A percentile compares a stretch with the other conserved stretches of the same genome.
Evolutionary conservation across 1,140 invertebrate species (phyloP).

Genomic region (Aporrectodea caliginosa): DNA sequence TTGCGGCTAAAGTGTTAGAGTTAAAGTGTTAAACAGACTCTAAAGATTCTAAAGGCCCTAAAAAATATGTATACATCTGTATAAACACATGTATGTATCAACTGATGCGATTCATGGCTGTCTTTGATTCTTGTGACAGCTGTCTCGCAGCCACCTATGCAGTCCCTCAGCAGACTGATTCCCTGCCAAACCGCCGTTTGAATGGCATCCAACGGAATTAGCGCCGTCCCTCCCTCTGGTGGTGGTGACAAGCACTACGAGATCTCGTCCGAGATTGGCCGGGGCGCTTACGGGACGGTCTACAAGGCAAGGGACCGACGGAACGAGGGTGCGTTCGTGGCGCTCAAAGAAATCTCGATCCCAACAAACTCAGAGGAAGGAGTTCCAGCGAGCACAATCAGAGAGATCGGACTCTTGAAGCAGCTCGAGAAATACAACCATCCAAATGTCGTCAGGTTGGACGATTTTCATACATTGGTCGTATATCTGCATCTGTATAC

Average conservation of each 20-base stretch:
- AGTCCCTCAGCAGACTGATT: too few relatives aligned
- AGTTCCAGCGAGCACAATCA: conserved; percentile 87
- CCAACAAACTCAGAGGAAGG: conserved; percentile 67
- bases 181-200: too few relatives aligned
- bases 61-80: too few relatives aligned
- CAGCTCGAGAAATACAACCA: conserved; percentile 70
- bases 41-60: too few relatives aligned
- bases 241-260: conserved; percentile 40
- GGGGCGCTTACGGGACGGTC: conserved; percentile 55
- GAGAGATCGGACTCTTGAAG: conserved; percentile 85
- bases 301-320: conserved; percentile 52
- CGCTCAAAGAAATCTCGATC: conserved; percentile 84
- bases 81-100: too few relatives aligned
- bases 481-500: too few relatives aligned
- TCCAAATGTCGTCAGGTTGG: conserved; percentile 74
- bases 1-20: too few relatives aligned
- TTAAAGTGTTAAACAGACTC: too few relatives aligned
- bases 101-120: too few relatives aligned
- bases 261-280: conserved; percentile 49
- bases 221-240: neutral
- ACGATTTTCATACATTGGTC: too few relatives aligned
- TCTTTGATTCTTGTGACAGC: too few relatives aligned
- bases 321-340: conserved; percentile 72
- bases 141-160: too few relatives aligned
- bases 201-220: neutral